These are phyloP conservation scores for Salticus scenicus DNA, from an alignment of 2,888 invertebrate species.

Conservation along the genomic window DNA sequence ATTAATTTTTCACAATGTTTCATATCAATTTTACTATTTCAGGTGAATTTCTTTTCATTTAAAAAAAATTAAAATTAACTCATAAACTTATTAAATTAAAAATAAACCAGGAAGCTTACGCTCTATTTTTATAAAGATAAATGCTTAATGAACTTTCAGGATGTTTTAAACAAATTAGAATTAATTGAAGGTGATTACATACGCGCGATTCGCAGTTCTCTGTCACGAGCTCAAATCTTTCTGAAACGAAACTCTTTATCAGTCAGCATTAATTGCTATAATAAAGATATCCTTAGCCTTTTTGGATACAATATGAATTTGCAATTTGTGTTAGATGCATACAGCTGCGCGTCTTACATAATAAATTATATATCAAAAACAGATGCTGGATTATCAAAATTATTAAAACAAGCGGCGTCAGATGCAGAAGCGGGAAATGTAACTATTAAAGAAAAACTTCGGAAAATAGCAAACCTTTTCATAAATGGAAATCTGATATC, in stretches of 20 bases:
- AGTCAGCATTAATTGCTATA: no score
- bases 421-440: not conserved
- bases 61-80: no score
- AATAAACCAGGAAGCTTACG: not conserved
- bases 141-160: not conserved
- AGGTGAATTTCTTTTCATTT: no score
- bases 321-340: no score
- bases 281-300: no score
- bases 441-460: not conserved
- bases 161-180: not conserved
- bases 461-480: not conserved
- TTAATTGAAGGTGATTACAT: not conserved
- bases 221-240: not conserved
- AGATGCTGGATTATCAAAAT: no score
- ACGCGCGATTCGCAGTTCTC: not conserved
- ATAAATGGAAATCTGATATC: no score
- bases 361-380: not conserved
- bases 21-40: no score
- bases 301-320: no score
- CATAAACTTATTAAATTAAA: no score
- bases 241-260: no score
- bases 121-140: not conserved
- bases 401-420: not conserved
- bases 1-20: no score
- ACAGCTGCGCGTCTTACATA: not conserved